Evolutionary conservation across 2,113 vertebrate species (phyloP).

Genomic region (Astur gentilis): DNA sequence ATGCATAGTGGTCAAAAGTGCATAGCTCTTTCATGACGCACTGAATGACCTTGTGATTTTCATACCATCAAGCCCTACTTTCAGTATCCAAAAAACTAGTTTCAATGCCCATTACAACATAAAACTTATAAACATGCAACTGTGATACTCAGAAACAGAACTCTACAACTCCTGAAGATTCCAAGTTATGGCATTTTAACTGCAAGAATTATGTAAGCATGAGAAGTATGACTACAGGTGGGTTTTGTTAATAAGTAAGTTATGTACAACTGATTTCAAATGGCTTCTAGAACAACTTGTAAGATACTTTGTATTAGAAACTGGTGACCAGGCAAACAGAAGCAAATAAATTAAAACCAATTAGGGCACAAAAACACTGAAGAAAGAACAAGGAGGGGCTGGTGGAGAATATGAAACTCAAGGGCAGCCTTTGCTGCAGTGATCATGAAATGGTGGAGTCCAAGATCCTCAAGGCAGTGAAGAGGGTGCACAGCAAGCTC

Average conservation of each 20-base stretch:
- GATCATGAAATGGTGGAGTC: too few relatives aligned
- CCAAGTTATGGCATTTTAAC: background rate
- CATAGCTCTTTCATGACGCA: background rate
- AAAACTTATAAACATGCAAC: background rate
- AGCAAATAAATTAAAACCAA: background rate
- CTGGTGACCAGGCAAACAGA: background rate
- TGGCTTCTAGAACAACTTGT: background rate
- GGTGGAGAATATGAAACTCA: too few relatives aligned
- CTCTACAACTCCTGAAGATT: background rate
- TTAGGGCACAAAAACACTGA: background rate
- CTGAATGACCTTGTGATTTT: background rate
- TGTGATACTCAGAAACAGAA: background rate
- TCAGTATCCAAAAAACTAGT: background rate
- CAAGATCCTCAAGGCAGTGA: too few relatives aligned
- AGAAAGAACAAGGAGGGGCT: background rate
- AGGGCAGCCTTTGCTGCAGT: too few relatives aligned
- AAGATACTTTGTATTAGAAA: background rate
- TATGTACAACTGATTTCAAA: background rate
- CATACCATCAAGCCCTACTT: background rate
- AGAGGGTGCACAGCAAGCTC: too few relatives aligned
- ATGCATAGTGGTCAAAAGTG: background rate
- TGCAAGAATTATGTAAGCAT: background rate
- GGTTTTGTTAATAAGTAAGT: background rate
- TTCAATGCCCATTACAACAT: background rate
- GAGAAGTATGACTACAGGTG: background rate